A percentile compares a stretch with the other conserved stretches of the same genome.
Evolutionary conservation across 2,113 vertebrate genomes (phyloP).

Genomic region (Pimephales promelas): DNA sequence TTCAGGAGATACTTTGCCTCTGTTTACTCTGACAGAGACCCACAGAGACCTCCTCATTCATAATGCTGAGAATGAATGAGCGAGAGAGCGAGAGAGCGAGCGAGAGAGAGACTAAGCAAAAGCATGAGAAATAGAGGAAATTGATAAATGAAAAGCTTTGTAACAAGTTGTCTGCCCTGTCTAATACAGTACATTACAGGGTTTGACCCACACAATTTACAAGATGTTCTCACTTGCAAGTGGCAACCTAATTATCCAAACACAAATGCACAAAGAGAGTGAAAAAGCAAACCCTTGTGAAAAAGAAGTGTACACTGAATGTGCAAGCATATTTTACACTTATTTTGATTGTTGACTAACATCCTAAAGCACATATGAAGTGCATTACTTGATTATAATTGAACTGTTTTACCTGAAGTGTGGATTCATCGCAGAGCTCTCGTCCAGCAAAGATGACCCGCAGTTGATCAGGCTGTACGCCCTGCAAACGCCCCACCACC

Average conservation of each 20-base stretch:
- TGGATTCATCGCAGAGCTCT: constrained; percentile 81
- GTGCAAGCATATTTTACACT: too few relatives aligned
- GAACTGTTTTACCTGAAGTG: constrained; percentile 75
- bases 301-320: not conserved
- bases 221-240: not conserved
- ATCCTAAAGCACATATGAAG: not conserved
- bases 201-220: constrained; percentile 1
- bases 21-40: constrained; percentile 75
- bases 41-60: constrained; percentile 24
- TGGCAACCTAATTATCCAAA: not conserved
- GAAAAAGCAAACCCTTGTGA: not conserved
- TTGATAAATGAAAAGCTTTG: not conserved
- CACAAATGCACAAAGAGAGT: not conserved
- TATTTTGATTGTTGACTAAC: not conserved
- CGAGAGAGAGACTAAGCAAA: not conserved
- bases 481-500: constrained; percentile 80
- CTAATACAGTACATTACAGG: not conserved
- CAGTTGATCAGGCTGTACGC: constrained; percentile 80
- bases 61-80: not conserved
- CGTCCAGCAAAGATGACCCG: constrained; percentile 83
- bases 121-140: not conserved
- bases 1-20: constrained; percentile 86
- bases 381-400: too few relatives aligned
- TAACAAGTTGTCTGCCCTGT: not conserved
- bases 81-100: not conserved